phyloP scores from a whole-genome alignment of 1,140 invertebrate genomes.

The Papilio glaucus region DNA sequence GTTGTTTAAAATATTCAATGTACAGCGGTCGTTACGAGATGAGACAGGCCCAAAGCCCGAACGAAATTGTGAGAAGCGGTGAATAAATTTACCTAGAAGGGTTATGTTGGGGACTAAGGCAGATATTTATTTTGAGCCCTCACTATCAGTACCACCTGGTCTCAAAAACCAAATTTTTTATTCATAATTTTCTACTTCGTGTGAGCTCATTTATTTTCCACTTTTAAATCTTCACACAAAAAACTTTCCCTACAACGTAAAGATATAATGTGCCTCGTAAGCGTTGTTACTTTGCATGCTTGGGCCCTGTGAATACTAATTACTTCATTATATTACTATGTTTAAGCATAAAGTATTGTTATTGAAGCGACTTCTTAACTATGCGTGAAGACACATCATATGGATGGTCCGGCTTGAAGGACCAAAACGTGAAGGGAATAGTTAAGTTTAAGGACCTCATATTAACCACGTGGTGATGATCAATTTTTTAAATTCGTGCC shows the following conservation, averaged over 20 bases:
- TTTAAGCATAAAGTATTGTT: neutral
- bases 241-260: neutral
- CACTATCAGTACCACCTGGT: conserved; percentile 20
- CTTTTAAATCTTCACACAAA: neutral
- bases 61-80: conserved; percentile 24
- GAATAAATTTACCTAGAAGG: conserved; percentile 23
- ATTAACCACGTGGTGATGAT: no score
- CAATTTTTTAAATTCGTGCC: no score
- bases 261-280: neutral
- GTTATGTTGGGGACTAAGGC: conserved; percentile 7
- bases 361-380: no score
- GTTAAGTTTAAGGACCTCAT: no score
- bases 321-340: neutral
- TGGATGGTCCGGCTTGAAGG: no score
- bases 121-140: conserved; percentile 17
- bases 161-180: conserved; percentile 2
- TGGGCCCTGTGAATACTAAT: neutral
- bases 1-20: conserved; percentile 24
- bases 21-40: conserved; percentile 15
- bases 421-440: no score
- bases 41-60: neutral
- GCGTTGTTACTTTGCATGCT: neutral
- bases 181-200: conserved; percentile 7
- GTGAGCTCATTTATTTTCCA: neutral
- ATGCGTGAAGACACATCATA: no score